These are phyloP conservation scores for Epinephelus coioides DNA, from an alignment of 2,797 vertebrate species.

Conservation along the genomic window DNA sequence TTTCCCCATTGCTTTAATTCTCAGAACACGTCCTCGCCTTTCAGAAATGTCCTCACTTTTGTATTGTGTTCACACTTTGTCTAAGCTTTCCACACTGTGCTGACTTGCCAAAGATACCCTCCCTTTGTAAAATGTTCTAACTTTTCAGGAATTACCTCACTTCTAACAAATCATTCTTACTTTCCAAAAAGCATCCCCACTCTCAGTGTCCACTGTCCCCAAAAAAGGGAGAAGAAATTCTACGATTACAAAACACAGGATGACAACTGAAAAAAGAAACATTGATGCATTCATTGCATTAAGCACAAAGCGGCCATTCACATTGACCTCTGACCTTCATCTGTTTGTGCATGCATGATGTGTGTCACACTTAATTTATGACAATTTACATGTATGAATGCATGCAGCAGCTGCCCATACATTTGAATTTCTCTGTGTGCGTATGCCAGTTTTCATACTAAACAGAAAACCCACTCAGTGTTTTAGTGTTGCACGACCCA, in stretches of 20 bases:
- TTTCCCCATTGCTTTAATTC: neutral
- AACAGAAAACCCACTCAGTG: too few species aligned
- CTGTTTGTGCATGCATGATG: slow-evolving; percentile 20
- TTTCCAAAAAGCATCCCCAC: neutral
- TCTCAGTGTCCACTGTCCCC: too few species aligned
- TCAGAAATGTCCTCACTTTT: neutral
- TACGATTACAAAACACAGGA: neutral
- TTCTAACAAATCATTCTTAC: neutral
- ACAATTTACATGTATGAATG: slow-evolving; percentile 17
- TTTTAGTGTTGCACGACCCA: neutral
- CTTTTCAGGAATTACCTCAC: neutral
- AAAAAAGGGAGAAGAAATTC: too few species aligned
- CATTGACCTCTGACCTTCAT: slow-evolving; percentile 26
- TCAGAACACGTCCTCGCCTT: neutral
- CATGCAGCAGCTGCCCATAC: slow-evolving; percentile 2
- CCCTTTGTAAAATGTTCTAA: neutral
- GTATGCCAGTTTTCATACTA: too few species aligned
- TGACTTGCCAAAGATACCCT: neutral
- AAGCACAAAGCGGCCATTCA: slow-evolving; percentile 6
- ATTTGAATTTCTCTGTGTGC: neutral
- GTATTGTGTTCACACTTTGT: neutral
- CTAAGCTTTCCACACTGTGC: neutral
- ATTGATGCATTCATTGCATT: neutral
- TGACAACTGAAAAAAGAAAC: neutral
- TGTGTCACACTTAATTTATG: slow-evolving; percentile 6